Base-by-base conservation (phyloP, 2,888 invertebrate genomes). In the Argyresthia albistria region DNA sequence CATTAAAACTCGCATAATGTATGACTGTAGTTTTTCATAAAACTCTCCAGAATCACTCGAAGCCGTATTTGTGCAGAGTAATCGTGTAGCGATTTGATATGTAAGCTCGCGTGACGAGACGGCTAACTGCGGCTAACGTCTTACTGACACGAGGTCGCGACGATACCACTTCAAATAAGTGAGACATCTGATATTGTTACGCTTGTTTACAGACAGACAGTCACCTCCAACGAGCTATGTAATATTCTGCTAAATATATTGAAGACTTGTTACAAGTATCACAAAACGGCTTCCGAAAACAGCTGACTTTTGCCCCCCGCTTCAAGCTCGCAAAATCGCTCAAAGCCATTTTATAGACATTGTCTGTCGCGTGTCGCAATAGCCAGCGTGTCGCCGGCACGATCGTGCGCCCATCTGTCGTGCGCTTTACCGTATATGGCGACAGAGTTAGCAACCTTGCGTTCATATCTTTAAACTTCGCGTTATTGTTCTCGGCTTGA, bases 311-410 rank as follows among this genome's bases (percentile, higher is more conserved):
- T 25, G 25, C 25, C 25, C 25, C 25, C 25, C 25, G 25, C 25
- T 25, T 25, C 25, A 25, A 25, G 25, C 25, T 25, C 25, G 25
- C 25, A 25, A 25, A 25, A 25, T 25, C 25, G 25, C 25, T 25
- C 25, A 6, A 25, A 25, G 25, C 25, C 25, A 25, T 25, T 25
- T 25, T 6, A 25, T 37, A 50, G 43, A 50, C 50, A 25, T 25
- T 50, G 46, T 53, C 45, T 46, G 35, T 25, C 3, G 3, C 25
- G 52, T 55, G 54, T 54, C 53, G 55, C 48, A 58, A 58, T 60
- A 72, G 69, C 63, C 70, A 53, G 70, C 65, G 53, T 68, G 70
- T 65, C 67, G 69, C 69, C 70, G 39, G 14, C 39, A 43, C 57
- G 55, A 25, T 25, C 25, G 2, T 25, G 25, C 25, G 50, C 48